A percentile compares a stretch with the other conserved stretches of the same genome.
Evolutionary conservation across 2,888 invertebrate species (phyloP).

Genomic region (Aspidapion aeneum): DNA sequence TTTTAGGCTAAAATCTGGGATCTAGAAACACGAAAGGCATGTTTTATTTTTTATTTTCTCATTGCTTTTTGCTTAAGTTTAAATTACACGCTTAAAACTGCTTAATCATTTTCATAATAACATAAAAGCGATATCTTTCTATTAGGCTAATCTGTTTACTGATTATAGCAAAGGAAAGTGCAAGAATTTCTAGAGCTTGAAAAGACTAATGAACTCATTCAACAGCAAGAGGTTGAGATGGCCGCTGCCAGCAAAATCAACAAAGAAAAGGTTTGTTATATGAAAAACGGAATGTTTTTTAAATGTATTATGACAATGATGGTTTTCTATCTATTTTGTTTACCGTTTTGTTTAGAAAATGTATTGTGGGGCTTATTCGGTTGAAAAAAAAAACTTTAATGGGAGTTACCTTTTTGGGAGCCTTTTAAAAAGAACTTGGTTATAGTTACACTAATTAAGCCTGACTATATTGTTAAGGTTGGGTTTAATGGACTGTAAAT

Average conservation of each 20-base stretch:
- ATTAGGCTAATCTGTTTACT: not conserved
- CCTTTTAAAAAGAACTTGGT: too few species aligned
- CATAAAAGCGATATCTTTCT: not conserved
- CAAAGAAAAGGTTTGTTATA: constrained; percentile 59
- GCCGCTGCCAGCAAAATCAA: constrained; percentile 61
- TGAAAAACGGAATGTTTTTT: constrained; percentile 10
- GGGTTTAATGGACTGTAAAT: too few species aligned
- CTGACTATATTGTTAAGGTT: too few species aligned
- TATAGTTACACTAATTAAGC: too few species aligned
- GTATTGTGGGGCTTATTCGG: too few species aligned
- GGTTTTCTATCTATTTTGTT: too few species aligned
- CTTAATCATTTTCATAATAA: constrained; percentile 3
- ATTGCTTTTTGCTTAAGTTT: constrained; percentile 5
- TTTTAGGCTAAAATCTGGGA: constrained; percentile 58
- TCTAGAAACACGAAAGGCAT: constrained; percentile 60
- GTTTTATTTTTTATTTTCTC: constrained; percentile 44
- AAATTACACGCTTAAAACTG: constrained; percentile 3
- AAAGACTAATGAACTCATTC: constrained; percentile 59
- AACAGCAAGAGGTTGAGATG: constrained; percentile 62
- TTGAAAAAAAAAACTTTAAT: too few species aligned
- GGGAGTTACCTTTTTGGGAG: too few species aligned
- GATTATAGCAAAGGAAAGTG: constrained; percentile 53
- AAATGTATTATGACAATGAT: too few species aligned
- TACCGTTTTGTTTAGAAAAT: constrained; percentile 5
- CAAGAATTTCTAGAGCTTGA: constrained; percentile 57